Conservation (phyloP, 2,888 invertebrate species). For the Neuroscelio doddi region DNA sequence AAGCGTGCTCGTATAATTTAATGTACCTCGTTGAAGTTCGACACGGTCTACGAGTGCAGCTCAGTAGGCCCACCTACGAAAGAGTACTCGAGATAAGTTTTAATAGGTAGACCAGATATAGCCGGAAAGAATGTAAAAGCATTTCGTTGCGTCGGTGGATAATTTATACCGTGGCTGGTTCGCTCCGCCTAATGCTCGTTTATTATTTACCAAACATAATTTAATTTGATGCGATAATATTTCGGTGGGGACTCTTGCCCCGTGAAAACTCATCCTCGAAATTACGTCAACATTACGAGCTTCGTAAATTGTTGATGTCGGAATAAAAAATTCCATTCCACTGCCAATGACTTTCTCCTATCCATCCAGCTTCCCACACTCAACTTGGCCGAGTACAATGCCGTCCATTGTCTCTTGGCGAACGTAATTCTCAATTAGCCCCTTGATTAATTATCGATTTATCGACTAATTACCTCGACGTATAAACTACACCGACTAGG, state of each 20-base stretch:
- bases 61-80: slow-evolving; percentile 47
- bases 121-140: slow-evolving; percentile 31
- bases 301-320: slow-evolving; percentile 28
- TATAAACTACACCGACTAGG: too few species aligned
- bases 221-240: not conserved
- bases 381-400: slow-evolving; percentile 58
- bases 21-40: slow-evolving; percentile 18
- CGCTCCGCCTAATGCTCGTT: slow-evolving; percentile 58
- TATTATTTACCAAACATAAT: slow-evolving; percentile 30
- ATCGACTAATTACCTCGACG: slow-evolving; percentile 51
- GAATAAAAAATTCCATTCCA: slow-evolving; percentile 44
- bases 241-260: not conserved
- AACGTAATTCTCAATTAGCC: slow-evolving; percentile 67
- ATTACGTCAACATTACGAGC: not conserved
- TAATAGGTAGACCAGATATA: slow-evolving; percentile 20
- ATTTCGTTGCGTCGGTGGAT: slow-evolving; percentile 59
- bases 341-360: slow-evolving; percentile 61
- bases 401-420: slow-evolving; percentile 60
- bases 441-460: slow-evolving; percentile 69
- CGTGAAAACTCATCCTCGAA: too few species aligned
- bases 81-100: slow-evolving; percentile 31
- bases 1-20: not conserved
- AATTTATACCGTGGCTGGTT: slow-evolving; percentile 62
- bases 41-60: slow-evolving; percentile 24
- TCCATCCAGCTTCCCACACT: slow-evolving; percentile 66